Base-by-base conservation (phyloP, 2,113 vertebrate species). In the Cercopithecus mona region DNA sequence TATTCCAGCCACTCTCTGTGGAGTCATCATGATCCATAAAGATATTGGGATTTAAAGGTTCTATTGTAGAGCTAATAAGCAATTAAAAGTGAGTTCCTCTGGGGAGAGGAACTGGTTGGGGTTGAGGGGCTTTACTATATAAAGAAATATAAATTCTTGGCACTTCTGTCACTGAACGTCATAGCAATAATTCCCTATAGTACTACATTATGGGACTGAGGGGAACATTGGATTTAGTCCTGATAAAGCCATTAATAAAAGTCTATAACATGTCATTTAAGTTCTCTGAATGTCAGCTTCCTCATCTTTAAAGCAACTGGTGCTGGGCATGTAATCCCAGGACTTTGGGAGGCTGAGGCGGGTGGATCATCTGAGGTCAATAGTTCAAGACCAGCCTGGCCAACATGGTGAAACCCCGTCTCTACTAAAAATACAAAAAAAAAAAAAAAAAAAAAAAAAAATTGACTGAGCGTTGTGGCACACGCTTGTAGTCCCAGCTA, bases 21-120 rank as follows among this genome's bases (percentile, higher is more conserved):
- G 43, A 84, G 52, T 90, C 16, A 25, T 22, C 7, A 1, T 75
- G 6, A 14, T 68, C 13, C 20, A 17, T 73, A 55, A 92, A 57
- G 48, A 32, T 14, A 75, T 55, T 83, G 80, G 66, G 82, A 57
- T 87, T 86, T 83, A 89, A 87, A n/a, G 27, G 5, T 80, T 88
- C 7, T 72, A 0, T 92, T 90, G 18, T 35, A 73, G 79, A 92
- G 22, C n/a, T 64, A 87, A 72, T 88, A 57, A 38, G 57, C 25
- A 90, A 82, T 45, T 78, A 45, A 81, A 79, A 43, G 4, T 45
- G 50, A 38, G 38, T 38, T 38, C 38, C 38, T 38, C 38, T 38
- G 38, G n/a, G n/a, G n/a, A n/a, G n/a, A n/a, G n/a, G n/a, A n/a
- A n/a, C n/a, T n/a, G n/a, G n/a, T n/a, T n/a, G n/a, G n/a, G n/a